Conservation (phyloP, 2,113 vertebrate genomes). For the Elachura formosa region DNA sequence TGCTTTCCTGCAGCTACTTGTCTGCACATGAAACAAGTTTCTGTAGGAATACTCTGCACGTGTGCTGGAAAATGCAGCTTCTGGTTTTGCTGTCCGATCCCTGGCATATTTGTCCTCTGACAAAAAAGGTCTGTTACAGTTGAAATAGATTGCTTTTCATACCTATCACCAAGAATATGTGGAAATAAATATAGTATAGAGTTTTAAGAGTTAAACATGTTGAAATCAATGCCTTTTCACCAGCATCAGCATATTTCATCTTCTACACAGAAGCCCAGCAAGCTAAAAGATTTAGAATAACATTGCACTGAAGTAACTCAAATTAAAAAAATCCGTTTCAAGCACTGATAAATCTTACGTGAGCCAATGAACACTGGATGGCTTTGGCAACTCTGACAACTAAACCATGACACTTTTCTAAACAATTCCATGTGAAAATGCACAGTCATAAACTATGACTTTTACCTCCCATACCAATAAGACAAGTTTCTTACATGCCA, state of each 20-base stretch:
- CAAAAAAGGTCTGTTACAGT: neutral
- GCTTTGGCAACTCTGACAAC: neutral
- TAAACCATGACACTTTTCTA: neutral
- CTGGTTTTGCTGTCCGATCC: neutral
- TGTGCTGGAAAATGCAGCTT: neutral
- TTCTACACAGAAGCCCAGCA: neutral
- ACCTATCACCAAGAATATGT: neutral
- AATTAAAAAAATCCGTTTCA: neutral
- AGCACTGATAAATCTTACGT: neutral
- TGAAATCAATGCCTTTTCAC: neutral
- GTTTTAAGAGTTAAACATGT: neutral
- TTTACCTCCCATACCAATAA: neutral
- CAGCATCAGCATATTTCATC: neutral
- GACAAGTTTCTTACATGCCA: neutral
- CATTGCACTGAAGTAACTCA: neutral
- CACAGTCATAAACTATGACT: accelerated
- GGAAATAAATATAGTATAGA: neutral
- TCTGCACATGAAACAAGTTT: neutral
- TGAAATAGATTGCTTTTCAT: neutral
- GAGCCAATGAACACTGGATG: neutral
- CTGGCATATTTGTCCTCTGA: neutral
- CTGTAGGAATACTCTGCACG: neutral
- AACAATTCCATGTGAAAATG: neutral
- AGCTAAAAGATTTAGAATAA: neutral
- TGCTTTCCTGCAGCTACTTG: conserved; percentile 9